phyloP scores from a whole-genome alignment of 2,888 invertebrate genomes.

The Melinaea menophilus region DNA sequence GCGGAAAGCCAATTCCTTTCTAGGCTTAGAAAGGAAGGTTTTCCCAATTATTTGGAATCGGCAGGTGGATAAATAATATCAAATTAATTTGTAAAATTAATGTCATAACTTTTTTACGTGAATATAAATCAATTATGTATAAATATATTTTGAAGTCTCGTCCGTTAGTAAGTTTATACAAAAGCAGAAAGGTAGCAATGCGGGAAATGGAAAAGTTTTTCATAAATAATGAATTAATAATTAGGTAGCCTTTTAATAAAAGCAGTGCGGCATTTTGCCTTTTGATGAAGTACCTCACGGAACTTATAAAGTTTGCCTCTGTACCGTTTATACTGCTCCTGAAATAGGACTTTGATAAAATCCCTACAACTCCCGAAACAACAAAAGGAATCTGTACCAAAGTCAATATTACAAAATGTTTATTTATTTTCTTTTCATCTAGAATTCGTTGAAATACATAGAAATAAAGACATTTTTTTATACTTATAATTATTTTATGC shows the following conservation, averaged over 20 bases:
- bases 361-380: slow-evolving; percentile 9
- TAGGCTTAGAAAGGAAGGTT: too few species aligned
- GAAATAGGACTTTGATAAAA: slow-evolving; percentile 21
- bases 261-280: slow-evolving; percentile 27
- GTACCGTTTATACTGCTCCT: slow-evolving; percentile 17
- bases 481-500: neutral
- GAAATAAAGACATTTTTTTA: neutral
- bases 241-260: slow-evolving; percentile 32
- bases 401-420: neutral
- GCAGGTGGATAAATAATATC: too few species aligned
- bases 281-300: slow-evolving; percentile 28
- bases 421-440: too few species aligned
- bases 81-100: too few species aligned
- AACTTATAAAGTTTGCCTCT: slow-evolving; percentile 25
- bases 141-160: slow-evolving; percentile 25
- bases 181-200: slow-evolving; percentile 29
- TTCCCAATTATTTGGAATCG: too few species aligned
- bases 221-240: slow-evolving; percentile 33
- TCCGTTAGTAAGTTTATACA: slow-evolving; percentile 24
- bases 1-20: too few species aligned
- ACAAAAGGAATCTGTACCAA: neutral
- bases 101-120: too few species aligned
- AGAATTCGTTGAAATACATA: too few species aligned
- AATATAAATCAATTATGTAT: slow-evolving; percentile 15
- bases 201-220: slow-evolving; percentile 30